Conservation (phyloP, 2,113 vertebrate species). For the Micronycteris hirsuta region DNA sequence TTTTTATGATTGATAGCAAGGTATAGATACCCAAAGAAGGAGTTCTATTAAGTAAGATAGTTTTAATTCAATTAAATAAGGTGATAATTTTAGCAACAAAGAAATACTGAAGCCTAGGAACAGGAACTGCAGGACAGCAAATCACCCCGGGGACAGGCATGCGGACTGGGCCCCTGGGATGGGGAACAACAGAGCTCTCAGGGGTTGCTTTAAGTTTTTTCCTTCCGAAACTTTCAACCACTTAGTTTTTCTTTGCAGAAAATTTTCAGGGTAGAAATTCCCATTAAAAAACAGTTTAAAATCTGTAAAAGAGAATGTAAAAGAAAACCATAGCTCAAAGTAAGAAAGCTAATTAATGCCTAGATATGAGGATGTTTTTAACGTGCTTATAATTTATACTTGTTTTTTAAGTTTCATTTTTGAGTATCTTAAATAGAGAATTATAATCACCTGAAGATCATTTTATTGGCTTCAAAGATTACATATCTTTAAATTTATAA, state of each 20-base stretch:
- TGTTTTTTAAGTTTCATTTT: not conserved
- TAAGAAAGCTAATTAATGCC: not conserved
- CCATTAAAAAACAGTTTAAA: not conserved
- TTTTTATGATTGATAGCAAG: not conserved
- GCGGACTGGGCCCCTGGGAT: not conserved
- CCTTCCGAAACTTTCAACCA: not conserved
- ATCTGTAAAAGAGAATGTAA: not conserved
- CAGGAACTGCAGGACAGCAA: not conserved
- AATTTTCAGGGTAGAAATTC: not conserved
- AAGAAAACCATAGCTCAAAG: not conserved
- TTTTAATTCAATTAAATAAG: not conserved
- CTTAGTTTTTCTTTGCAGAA: not conserved
- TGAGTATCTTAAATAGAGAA: not conserved
- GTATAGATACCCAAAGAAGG: not conserved
- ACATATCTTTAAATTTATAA: not conserved
- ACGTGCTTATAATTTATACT: not conserved
- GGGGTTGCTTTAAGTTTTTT: not conserved
- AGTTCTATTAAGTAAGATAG: not conserved
- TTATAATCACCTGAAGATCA: not conserved
- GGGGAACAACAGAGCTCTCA: not conserved
- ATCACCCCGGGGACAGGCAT: not conserved
- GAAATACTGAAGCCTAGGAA: not conserved
- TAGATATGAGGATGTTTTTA: not conserved
- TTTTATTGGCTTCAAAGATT: not conserved
- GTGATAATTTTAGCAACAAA: not conserved